These are phyloP conservation scores for Buteo buteo DNA, from an alignment of 2,113 vertebrate genomes.

Conservation along the genomic window DNA sequence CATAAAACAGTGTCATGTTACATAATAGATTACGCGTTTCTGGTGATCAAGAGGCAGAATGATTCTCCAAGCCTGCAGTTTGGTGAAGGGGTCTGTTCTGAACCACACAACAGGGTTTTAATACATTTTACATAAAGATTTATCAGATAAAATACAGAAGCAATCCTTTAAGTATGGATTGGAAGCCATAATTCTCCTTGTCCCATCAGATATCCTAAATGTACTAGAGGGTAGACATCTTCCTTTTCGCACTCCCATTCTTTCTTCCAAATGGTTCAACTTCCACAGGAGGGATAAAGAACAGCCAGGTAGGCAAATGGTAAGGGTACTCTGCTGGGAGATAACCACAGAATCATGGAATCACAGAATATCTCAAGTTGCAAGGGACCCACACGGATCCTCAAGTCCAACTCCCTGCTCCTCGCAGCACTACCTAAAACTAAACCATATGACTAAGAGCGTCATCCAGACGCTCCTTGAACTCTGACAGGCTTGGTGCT, in stretches of 20 bases:
- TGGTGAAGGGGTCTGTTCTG: background rate
- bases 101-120: background rate
- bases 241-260: background rate
- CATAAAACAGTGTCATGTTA: background rate
- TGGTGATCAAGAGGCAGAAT: background rate
- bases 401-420: background rate
- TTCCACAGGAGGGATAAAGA: background rate
- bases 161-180: background rate
- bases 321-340: background rate
- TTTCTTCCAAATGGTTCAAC: background rate
- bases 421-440: background rate
- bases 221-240: background rate
- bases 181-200: background rate
- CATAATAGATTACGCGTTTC: background rate
- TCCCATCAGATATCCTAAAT: background rate
- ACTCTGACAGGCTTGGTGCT: background rate
- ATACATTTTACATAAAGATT: background rate
- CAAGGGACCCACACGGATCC: background rate
- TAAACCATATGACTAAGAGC: background rate
- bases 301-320: background rate
- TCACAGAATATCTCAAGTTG: background rate
- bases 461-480: background rate
- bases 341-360: background rate
- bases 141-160: background rate
- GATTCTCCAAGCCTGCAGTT: background rate